phyloP scores from a whole-genome alignment of 2,797 vertebrate species.

The Malurus splendens region DNA sequence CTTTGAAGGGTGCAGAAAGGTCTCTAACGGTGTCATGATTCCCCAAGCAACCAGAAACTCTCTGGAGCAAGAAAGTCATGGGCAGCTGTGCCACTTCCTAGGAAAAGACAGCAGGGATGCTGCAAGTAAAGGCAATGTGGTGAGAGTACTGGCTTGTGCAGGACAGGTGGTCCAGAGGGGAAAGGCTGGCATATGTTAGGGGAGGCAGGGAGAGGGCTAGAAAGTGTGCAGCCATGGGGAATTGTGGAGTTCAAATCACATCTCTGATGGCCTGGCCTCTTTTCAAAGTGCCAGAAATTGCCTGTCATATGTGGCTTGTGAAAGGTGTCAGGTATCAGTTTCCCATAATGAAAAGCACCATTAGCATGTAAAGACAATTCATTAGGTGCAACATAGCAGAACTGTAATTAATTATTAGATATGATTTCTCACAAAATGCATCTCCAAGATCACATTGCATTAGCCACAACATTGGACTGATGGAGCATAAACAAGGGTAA shows the following conservation, averaged over 20 bases:
- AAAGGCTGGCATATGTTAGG: background rate
- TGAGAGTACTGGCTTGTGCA: background rate
- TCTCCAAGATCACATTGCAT: conserved; percentile 65
- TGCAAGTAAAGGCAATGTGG: background rate
- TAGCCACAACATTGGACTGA: conserved; percentile 60
- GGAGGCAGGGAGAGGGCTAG: background rate
- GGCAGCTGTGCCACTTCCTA: background rate
- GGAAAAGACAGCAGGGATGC: background rate
- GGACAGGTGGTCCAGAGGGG: background rate
- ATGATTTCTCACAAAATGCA: conserved; percentile 56
- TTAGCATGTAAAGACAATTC: conserved; percentile 27
- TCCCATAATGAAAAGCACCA: conserved; percentile 4
- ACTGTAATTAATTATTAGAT: conserved; percentile 69
- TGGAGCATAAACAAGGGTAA: conserved; percentile 63
- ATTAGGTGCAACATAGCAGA: conserved; percentile 44
- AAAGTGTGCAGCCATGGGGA: background rate
- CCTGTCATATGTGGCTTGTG: background rate
- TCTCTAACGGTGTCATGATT: background rate
- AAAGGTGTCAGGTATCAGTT: background rate
- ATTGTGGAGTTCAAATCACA: background rate
- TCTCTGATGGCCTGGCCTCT: background rate
- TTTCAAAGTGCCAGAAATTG: background rate
- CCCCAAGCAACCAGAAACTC: background rate
- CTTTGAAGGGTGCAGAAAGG: background rate
- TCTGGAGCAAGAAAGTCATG: background rate